These are phyloP conservation scores for Porites divaricata DNA, from an alignment of 92 coral and sea anemone genomes.

Conservation along the genomic window DNA sequence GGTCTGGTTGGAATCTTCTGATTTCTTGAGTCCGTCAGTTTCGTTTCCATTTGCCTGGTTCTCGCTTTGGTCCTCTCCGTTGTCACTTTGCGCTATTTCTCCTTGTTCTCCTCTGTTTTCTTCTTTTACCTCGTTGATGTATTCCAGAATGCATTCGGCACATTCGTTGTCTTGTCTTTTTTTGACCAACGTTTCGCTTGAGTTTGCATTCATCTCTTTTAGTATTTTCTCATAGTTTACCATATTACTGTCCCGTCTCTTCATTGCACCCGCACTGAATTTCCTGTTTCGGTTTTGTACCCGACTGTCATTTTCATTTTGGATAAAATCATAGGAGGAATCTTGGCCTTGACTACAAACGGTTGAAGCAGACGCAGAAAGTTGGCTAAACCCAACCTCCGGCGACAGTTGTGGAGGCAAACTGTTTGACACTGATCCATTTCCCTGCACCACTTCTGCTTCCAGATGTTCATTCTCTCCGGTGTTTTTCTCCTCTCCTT, in stretches of 20 bases:
- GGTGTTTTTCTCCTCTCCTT: background rate
- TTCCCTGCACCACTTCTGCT: background rate
- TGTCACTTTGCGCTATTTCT: background rate
- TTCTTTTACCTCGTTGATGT: background rate
- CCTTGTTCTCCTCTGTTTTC: background rate
- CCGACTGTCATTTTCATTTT: constrained; percentile 4
- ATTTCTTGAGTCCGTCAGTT: constrained; percentile 16
- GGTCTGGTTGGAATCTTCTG: constrained; percentile 53
- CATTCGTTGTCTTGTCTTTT: constrained; percentile 3
- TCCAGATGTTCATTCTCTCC: background rate
- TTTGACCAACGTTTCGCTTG: constrained; percentile 4
- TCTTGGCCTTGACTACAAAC: background rate
- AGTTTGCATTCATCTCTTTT: constrained; percentile 4
- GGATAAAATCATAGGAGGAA: background rate
- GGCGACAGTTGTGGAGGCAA: background rate
- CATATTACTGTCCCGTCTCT: constrained; percentile 26
- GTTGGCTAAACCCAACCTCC: constrained; percentile 25
- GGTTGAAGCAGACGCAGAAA: background rate
- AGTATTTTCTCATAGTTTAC: constrained; percentile 34
- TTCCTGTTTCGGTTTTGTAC: background rate
- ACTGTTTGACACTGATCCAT: background rate
- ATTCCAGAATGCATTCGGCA: constrained; percentile 29
- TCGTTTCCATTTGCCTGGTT: background rate
- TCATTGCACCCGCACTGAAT: background rate
- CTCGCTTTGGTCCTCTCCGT: background rate